Evolutionary conservation across 2,113 vertebrate genomes (phyloP).

Genomic region (Propithecus coquereli): DNA sequence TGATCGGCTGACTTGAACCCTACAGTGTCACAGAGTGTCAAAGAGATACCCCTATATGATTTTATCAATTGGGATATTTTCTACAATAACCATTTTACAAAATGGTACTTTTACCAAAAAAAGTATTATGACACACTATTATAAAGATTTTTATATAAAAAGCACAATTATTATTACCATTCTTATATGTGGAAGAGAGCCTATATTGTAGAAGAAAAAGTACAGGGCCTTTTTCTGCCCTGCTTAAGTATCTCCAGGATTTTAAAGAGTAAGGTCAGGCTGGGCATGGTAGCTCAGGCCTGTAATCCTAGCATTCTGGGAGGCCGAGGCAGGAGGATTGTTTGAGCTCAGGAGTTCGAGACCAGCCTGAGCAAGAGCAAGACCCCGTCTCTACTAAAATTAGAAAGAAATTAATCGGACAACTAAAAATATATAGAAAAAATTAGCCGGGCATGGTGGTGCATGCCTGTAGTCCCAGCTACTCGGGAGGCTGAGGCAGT

Average conservation of each 20-base stretch:
- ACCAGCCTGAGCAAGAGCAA: too few relatives aligned
- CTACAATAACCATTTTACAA: not conserved
- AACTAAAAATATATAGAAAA: too few relatives aligned
- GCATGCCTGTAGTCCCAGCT: too few relatives aligned
- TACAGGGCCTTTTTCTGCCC: not conserved
- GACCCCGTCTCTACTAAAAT: too few relatives aligned
- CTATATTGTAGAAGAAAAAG: not conserved
- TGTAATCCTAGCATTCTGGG: too few relatives aligned
- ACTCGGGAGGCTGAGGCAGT: too few relatives aligned
- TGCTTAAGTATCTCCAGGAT: not conserved
- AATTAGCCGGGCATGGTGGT: too few relatives aligned
- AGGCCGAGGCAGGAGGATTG: too few relatives aligned
- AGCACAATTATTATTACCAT: not conserved
- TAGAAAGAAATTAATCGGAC: too few relatives aligned
- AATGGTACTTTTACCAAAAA: constrained; percentile 18
- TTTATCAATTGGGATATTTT: not conserved
- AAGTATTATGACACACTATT: not conserved
- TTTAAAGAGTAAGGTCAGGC: constrained; percentile 37
- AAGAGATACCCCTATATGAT: not conserved
- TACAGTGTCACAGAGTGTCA: not conserved
- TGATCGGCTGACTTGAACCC: not conserved
- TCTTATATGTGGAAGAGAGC: constrained; percentile 14
- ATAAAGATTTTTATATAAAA: constrained; percentile 17
- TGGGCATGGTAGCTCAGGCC: too few relatives aligned
- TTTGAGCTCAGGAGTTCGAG: too few relatives aligned